Base-by-base conservation (phyloP, 2,888 invertebrate species). In the Amphipyra tragopoginis region DNA sequence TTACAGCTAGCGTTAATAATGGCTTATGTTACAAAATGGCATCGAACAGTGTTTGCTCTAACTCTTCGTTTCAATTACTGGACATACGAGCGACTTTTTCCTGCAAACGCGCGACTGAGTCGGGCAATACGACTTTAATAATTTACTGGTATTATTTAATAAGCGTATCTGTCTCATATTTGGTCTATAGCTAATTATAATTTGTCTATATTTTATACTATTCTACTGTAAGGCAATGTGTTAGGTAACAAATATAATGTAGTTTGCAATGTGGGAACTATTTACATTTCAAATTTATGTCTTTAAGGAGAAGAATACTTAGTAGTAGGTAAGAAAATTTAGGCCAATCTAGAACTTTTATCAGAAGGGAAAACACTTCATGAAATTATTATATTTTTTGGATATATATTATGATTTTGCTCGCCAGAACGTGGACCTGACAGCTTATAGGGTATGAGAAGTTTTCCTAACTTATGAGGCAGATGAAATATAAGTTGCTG, bases 1-100 rank as follows among this genome's bases (percentile, higher is more conserved):
- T 89, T 87, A 84, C 83, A 79, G 86, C 83, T 85, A 83, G 83
- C 82, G 75, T 80, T 80, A 82, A 67, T 67, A 44, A 57, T 68
- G 72, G 71, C 73, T 68, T 71, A 67, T 61, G 77, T 74, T 81
- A 80, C 72, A 81, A 81, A 86, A 87, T 87, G 87, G 88, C 88
- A 85, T 88, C 82, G 75, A 82, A 83, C 79, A 76, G 79, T 75
- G 80, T 82, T 77, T 79, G 71, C 71, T 76, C 73, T 71, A 36
- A 65, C 38, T 55, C 68, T 86, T 85, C 85, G 84, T 79, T 84
- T 83, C 81, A 60, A 72, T 77, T 75, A 64, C 77, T 86, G 84
- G 85, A 85, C 86, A 77, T 73, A 66, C 75, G 82, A 84, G 83
- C 82, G 81, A 78, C 58, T 29, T 65, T 21, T 33, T 63, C 72